Conservation (phyloP, 2,797 vertebrate species). For the Neomorphus geoffroyi region DNA sequence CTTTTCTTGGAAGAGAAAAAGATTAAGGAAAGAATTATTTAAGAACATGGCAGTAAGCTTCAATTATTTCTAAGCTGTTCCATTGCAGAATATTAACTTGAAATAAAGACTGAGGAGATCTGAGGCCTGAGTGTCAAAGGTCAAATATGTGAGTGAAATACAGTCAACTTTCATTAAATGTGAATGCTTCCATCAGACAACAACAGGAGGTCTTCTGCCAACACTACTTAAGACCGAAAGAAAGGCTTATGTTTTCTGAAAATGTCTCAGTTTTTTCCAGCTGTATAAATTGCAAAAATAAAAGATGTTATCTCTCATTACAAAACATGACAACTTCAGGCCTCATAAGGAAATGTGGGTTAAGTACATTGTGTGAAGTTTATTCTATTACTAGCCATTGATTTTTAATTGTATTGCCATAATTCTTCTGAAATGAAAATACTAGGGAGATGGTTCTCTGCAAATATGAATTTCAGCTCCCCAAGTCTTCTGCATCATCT, state of each 20-base stretch:
- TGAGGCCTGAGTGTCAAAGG: neutral
- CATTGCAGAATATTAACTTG: neutral
- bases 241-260: neutral
- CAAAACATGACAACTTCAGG: neutral
- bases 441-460: neutral
- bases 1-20: neutral
- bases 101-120: neutral
- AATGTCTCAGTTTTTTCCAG: neutral
- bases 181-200: neutral
- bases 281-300: neutral
- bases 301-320: neutral
- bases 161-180: neutral
- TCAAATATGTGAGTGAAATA: neutral
- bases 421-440: neutral
- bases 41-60: neutral
- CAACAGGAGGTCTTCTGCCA: neutral
- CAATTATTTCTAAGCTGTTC: neutral
- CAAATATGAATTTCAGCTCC: neutral
- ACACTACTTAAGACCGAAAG: neutral
- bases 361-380: neutral
- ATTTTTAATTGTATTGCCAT: slow-evolving; percentile 15
- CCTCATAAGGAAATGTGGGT: neutral
- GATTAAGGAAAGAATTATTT: neutral
- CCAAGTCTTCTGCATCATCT: neutral
- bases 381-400: neutral